Percentiles rank a stretch among this genome's conserved stretches.
These are phyloP conservation scores for Novumbra hubbsi DNA, from an alignment of 2,797 vertebrate species.

Conservation along the genomic window DNA sequence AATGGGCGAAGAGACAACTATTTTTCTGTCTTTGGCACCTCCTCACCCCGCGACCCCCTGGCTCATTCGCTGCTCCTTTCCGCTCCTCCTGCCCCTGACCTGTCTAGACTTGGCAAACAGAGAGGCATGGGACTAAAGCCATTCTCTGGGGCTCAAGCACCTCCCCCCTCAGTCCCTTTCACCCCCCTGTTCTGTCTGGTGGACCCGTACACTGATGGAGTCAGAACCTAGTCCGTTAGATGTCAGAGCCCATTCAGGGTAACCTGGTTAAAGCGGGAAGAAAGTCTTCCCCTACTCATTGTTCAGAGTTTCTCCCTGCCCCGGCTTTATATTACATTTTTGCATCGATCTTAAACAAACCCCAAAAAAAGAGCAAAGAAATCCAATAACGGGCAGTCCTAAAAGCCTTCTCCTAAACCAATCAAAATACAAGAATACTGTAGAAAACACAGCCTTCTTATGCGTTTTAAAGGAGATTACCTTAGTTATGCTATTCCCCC, in stretches of 20 bases:
- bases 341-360: slow-evolving; percentile 67
- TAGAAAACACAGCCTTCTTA: slow-evolving; percentile 49
- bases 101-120: slow-evolving; percentile 72
- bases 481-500: slow-evolving; percentile 56
- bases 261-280: slow-evolving; percentile 71
- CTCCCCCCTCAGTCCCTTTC: slow-evolving; percentile 24
- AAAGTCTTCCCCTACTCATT: slow-evolving; percentile 60
- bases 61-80: slow-evolving; percentile 14
- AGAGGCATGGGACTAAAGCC: slow-evolving; percentile 40
- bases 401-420: slow-evolving; percentile 76
- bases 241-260: slow-evolving; percentile 66
- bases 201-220: slow-evolving; percentile 52
- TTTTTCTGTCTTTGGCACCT: slow-evolving; percentile 43
- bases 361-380: slow-evolving; percentile 58
- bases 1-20: slow-evolving; percentile 55
- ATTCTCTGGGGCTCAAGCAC: slow-evolving; percentile 12
- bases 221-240: slow-evolving; percentile 43
- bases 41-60: slow-evolving; percentile 27
- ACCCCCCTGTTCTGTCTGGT: slow-evolving; percentile 8
- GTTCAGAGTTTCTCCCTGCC: slow-evolving; percentile 56
- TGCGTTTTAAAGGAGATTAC: slow-evolving; percentile 65
- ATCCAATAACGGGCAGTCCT: slow-evolving; percentile 69
- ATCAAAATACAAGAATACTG: slow-evolving; percentile 68
- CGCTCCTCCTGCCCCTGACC: slow-evolving; percentile 16
- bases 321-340: slow-evolving; percentile 67